phyloP scores from a whole-genome alignment of 2,113 vertebrate genomes.

The Perognathus longimembris region DNA sequence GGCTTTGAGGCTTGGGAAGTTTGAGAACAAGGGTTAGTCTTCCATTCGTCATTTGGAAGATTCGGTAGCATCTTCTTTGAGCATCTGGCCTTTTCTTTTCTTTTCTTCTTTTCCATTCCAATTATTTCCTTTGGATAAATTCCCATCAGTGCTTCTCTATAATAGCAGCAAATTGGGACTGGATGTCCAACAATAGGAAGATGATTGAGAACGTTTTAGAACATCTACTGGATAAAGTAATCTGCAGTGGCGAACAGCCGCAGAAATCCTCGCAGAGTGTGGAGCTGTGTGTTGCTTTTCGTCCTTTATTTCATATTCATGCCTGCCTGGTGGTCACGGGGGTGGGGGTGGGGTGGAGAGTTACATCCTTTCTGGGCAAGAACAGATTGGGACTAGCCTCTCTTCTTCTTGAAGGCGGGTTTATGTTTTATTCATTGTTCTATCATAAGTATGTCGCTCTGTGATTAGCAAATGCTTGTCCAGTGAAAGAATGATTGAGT shows the following conservation, averaged over 20 bases:
- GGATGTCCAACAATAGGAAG: conserved; percentile 76
- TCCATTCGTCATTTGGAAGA: conserved; percentile 38
- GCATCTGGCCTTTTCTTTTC: conserved; percentile 55
- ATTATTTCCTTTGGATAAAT: conserved; percentile 71
- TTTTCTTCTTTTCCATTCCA: neutral
- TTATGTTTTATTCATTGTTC: conserved; percentile 19
- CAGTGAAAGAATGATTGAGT: neutral
- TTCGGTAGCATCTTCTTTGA: conserved; percentile 59
- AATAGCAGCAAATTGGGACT: conserved; percentile 81
- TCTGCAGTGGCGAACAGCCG: conserved; percentile 43
- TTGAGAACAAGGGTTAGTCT: conserved; percentile 33
- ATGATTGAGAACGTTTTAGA: conserved; percentile 77
- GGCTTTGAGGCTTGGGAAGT: neutral
- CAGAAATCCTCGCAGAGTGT: neutral
- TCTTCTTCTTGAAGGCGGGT: neutral
- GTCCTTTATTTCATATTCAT: conserved; percentile 6
- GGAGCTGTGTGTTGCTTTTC: neutral
- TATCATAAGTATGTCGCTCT: neutral
- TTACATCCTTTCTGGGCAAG: neutral
- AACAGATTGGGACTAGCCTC: neutral
- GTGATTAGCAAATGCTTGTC: conserved; percentile 39
- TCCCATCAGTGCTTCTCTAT: conserved; percentile 65
- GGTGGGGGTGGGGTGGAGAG: neutral
- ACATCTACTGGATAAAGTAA: conserved; percentile 74
- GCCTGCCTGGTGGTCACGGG: neutral